Evolutionary conservation across 2,888 invertebrate species (phyloP), one percentile per base, ranked within the genome.

Genomic region (Sarcophaga rosellei): DNA sequence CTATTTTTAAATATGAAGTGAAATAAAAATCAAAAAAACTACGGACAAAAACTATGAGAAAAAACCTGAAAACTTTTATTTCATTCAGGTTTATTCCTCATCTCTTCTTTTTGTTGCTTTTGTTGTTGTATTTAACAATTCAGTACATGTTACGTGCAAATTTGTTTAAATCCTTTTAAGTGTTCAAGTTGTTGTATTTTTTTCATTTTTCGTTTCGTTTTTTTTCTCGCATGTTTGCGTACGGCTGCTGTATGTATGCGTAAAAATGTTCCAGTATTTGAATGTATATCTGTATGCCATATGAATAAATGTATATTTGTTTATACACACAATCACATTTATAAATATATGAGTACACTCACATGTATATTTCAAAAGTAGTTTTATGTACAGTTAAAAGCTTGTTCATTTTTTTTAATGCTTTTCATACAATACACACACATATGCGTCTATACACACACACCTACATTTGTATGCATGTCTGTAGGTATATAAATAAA

Each of bases 141-240:
- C 84, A 45, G 84, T 79, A 75, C 84, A 80, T 84, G 84, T 84
- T 80, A 84, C 84, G 84, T 84, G 84, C 84, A 84, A 84, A 84
- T 84, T 84, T 84, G 84, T 80, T 84, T 75, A 84, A 84, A 84
- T 84, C 84, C 84, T 84, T 84, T 84, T 84, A 84, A 84, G 84
- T 79, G 84, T 84, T 84, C 79, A 79, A 84, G 75, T 84, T 74
- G 75, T 84, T 79, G 44, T 57, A 35, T 79, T 20, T 69, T 23
- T n/a, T 68, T 11, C 23, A 8, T 63, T 45, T 65, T 57, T 61
- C 6, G 20, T 11, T 21, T 5, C 3, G 2, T 61, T 6, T 1
- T 15, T 61, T 4, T 3, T 15, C 44, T 15, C 44, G 70, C 17
- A 11, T 61, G 61, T 57, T 20, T 59, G 70, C 20, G 66, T 66